phyloP scores from a whole-genome alignment of 2,888 invertebrate genomes.

The Polymixis flavicincta region DNA sequence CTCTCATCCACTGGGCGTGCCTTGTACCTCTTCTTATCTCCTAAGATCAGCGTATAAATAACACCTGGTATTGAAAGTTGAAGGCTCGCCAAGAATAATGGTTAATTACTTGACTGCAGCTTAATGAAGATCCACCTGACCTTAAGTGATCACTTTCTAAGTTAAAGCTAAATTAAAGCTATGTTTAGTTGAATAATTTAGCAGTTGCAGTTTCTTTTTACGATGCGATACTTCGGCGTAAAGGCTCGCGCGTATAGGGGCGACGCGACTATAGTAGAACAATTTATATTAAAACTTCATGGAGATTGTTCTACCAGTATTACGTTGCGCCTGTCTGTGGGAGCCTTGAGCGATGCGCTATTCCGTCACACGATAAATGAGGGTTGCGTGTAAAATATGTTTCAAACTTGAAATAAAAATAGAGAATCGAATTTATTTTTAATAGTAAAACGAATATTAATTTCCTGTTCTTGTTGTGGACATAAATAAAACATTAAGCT shows the following conservation, averaged over 20 bases:
- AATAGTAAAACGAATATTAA: neutral
- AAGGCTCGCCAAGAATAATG: constrained; percentile 47
- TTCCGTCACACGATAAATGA: no score
- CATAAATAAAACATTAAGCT: neutral
- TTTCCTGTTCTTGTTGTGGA: neutral
- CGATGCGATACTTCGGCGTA: neutral
- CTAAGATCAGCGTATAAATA: constrained; percentile 42
- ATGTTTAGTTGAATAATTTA: constrained; percentile 18
- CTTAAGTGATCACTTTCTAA: constrained; percentile 73
- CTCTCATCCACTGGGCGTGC: constrained; percentile 20
- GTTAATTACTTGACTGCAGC: constrained; percentile 64
- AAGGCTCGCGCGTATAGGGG: neutral
- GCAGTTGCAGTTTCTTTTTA: neutral
- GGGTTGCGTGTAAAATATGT: neutral
- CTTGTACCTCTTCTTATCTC: constrained; percentile 14
- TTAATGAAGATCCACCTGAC: constrained; percentile 77
- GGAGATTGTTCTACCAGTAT: no score
- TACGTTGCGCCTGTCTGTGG: neutral
- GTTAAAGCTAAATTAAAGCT: constrained; percentile 60
- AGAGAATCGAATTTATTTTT: neutral
- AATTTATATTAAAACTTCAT: no score
- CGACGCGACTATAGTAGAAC: neutral
- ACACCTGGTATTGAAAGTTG: constrained; percentile 54
- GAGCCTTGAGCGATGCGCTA: neutral
- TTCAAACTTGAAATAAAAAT: neutral